Evolutionary conservation across 2,797 vertebrate genomes (phyloP).

Genomic region (Macroramphosus scolopax): DNA sequence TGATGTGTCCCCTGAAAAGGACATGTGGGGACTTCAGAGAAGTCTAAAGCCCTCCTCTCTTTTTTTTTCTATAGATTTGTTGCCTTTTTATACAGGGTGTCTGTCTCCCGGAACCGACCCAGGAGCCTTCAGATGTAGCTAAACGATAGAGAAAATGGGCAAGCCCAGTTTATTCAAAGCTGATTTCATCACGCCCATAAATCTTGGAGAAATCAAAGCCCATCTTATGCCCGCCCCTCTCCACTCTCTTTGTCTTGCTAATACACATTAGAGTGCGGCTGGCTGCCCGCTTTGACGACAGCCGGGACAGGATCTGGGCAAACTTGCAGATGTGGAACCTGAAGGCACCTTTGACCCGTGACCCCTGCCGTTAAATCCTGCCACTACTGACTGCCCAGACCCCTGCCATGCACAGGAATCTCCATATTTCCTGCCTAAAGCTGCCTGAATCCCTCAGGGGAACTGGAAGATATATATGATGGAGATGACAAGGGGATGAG

Average conservation of each 20-base stretch:
- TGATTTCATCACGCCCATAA: slow-evolving; percentile 93
- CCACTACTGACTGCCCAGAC: slow-evolving; percentile 45
- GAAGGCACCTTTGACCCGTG: slow-evolving; percentile 81
- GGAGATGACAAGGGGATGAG: slow-evolving; percentile 8
- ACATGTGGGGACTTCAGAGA: slow-evolving; percentile 75
- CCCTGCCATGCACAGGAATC: slow-evolving; percentile 48
- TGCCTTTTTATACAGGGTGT: slow-evolving; percentile 81
- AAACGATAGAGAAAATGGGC: slow-evolving; percentile 86
- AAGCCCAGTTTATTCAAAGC: slow-evolving; percentile 79
- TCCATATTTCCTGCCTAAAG: slow-evolving; percentile 50
- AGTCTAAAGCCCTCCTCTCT: slow-evolving; percentile 56
- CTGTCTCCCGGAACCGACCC: slow-evolving; percentile 81
- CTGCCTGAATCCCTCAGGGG: slow-evolving; percentile 13
- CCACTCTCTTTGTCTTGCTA: slow-evolving; percentile 91
- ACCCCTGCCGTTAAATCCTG: slow-evolving; percentile 75
- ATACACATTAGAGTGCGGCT: slow-evolving; percentile 91
- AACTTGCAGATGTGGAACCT: slow-evolving; percentile 90
- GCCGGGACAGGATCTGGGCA: slow-evolving; percentile 76
- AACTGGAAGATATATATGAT: slow-evolving; percentile 24
- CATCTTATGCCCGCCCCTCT: slow-evolving; percentile 62
- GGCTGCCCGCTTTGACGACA: slow-evolving; percentile 90
- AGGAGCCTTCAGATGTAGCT: slow-evolving; percentile 80
- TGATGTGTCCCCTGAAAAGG: slow-evolving; percentile 66
- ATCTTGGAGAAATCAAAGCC: slow-evolving; percentile 94
- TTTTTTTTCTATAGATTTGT: slow-evolving; percentile 82